Conservation (phyloP, 2,888 invertebrate species). For the Eristalis tenax region DNA sequence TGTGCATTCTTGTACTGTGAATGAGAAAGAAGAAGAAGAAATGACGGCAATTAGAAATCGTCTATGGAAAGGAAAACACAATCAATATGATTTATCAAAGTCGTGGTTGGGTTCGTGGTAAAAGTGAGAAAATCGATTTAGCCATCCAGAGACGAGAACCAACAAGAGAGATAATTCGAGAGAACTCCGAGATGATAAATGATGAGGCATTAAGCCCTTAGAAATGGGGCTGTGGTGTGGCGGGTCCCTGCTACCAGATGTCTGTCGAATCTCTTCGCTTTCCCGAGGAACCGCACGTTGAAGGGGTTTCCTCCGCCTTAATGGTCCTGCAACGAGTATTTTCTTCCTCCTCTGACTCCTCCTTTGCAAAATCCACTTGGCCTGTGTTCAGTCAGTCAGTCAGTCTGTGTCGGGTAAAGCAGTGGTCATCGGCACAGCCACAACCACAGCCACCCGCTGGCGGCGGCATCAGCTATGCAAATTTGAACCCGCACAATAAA, state of each 20-base stretch:
- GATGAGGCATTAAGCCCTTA: conserved; percentile 4
- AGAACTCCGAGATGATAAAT: conserved; percentile 12
- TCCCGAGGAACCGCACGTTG: not conserved
- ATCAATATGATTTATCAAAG: conserved; percentile 20
- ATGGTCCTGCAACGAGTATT: no score
- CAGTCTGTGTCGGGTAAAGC: no score
- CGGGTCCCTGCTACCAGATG: no score
- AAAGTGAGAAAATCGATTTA: conserved; percentile 11
- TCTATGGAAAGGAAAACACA: conserved; percentile 1
- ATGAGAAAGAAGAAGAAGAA: conserved; percentile 1
- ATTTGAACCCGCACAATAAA: conserved; percentile 17
- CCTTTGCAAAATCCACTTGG: no score
- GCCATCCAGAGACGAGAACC: conserved; percentile 9
- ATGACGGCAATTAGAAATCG: conserved; percentile 8
- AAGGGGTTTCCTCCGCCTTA: not conserved
- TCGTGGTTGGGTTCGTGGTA: not conserved
- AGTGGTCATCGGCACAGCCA: no score
- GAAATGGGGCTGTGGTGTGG: not conserved
- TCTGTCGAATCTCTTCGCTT: no score
- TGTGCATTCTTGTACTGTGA: conserved; percentile 85
- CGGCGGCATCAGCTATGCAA: not conserved
- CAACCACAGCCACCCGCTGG: no score
- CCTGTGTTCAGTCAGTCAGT: no score
- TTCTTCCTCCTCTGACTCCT: no score
- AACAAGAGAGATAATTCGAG: conserved; percentile 1